phyloP scores from a whole-genome alignment of 92 coral and sea anemone genomes.

The Phenganax subtilis region DNA sequence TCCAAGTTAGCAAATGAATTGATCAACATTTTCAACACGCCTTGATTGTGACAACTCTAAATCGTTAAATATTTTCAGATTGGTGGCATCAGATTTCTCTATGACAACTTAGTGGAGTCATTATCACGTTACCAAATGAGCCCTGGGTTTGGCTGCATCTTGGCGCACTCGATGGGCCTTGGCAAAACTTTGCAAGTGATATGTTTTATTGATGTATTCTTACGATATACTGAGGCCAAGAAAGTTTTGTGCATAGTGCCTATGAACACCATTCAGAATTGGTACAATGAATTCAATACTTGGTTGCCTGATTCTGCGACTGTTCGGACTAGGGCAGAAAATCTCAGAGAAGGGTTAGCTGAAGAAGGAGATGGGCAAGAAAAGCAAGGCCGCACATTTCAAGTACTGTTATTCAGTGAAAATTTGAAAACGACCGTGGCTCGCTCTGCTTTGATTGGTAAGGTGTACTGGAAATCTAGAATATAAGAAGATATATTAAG shows the following conservation, averaged over 20 bases:
- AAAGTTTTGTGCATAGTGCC: conserved; percentile 89
- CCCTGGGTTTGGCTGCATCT: conserved; percentile 88
- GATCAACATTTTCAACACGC: too few relatives aligned
- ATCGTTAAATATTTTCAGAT: conserved; percentile 46
- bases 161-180: conserved; percentile 96
- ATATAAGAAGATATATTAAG: neutral
- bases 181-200: conserved; percentile 88
- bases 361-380: conserved; percentile 40
- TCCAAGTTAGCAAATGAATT: too few relatives aligned
- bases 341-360: conserved; percentile 37
- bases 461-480: conserved; percentile 8
- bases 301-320: conserved; percentile 75
- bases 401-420: conserved; percentile 70
- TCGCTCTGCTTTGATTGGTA: conserved; percentile 79
- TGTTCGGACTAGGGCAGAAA: neutral
- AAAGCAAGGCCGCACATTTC: conserved; percentile 59
- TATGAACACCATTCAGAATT: conserved; percentile 90
- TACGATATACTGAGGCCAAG: conserved; percentile 65
- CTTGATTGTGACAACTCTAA: too few relatives aligned
- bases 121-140: conserved; percentile 69
- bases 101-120: conserved; percentile 86
- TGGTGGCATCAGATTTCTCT: conserved; percentile 89
- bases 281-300: conserved; percentile 82
- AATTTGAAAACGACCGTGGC: conserved; percentile 68
- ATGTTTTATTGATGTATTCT: conserved; percentile 78